Evolutionary conservation across 2,888 invertebrate genomes (phyloP), one percentile per base, ranked within the genome.

Genomic region (Aleiodes leptofemur): DNA sequence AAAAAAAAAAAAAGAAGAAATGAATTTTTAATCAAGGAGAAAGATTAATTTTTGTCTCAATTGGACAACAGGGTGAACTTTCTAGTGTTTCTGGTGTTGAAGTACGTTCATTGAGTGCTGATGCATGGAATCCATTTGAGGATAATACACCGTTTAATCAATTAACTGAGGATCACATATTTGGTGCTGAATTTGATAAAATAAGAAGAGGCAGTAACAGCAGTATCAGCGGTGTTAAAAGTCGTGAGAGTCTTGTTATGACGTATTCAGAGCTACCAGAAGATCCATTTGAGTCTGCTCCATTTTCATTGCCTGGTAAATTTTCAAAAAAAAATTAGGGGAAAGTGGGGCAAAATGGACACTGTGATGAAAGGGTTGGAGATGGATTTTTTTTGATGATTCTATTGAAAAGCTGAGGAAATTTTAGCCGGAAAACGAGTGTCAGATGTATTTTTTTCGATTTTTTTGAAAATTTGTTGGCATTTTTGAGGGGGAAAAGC

Each of bases 61-160:
- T 16, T 38, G 16, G 38, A 23, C 48, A 50, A 71, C 76, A 90
- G 90, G 90, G 89, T 77, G 90, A 90, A 82, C 87, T 90, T 80
- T 88, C 90, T 53, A 90, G 86, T 79, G 79, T 86, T 76, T 85
- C 84, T 73, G 84, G 86, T 59, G 78, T 84, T 38, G 89, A 89
- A 80, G 86, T 84, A 73, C 86, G 88, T 81, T 89, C 91, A 34
- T 85, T 91, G 69, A 89, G 88, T 23, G 92, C 92, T 53, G 94
- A 95, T 85, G 94, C 94, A 80, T 96, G 96, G 96, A 96, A 96
- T 90, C 96, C 96, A 1, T 96, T 96, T 85, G 95, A 94, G 85
- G 95, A 94, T 82, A 91, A 93, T 71, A 88, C 91, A 31, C 94
- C 94, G 34, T 95, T 95, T 86, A 93, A 93, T 86, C 93, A 94